phyloP scores from a whole-genome alignment of 2,888 invertebrate species.

The Dolomedes plantarius region DNA sequence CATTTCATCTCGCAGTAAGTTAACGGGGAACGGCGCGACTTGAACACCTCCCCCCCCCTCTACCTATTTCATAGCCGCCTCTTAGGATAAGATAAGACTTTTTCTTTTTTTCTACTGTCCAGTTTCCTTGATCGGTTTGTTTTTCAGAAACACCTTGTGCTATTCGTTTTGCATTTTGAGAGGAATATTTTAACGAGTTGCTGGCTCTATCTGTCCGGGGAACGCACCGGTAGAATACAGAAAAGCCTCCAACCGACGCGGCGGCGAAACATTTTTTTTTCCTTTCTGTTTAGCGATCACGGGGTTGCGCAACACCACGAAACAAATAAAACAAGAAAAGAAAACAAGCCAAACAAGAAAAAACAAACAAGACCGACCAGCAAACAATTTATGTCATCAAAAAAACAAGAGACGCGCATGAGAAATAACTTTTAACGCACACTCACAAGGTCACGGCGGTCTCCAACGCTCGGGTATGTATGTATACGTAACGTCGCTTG shows the following conservation, averaged over 20 bases:
- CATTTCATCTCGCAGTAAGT: too few relatives aligned
- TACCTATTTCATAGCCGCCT: too few relatives aligned
- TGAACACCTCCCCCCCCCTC: too few relatives aligned
- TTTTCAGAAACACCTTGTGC: too few relatives aligned
- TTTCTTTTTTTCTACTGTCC: too few relatives aligned
- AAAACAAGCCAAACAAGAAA: constrained; percentile 63
- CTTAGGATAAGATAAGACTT: too few relatives aligned
- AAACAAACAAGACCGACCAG: constrained; percentile 47
- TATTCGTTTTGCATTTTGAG: too few relatives aligned
- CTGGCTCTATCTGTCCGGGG: too few relatives aligned
- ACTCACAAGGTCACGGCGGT: constrained; percentile 58
- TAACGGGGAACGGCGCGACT: too few relatives aligned
- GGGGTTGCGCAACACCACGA: not conserved
- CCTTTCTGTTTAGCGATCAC: not conserved
- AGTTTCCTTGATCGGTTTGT: too few relatives aligned
- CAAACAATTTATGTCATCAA: constrained; percentile 71
- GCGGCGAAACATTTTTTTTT: not conserved
- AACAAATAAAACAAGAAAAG: constrained; percentile 42
- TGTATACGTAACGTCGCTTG: constrained; percentile 60
- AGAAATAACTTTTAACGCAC: constrained; percentile 67
- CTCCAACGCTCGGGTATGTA: constrained; percentile 38
- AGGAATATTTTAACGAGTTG: too few relatives aligned
- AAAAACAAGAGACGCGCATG: constrained; percentile 65
- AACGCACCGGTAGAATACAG: not conserved
- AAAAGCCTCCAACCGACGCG: constrained; percentile 1